Evolutionary conservation across 2,797 vertebrate species (phyloP).

Genomic region (Danio tinwini): DNA sequence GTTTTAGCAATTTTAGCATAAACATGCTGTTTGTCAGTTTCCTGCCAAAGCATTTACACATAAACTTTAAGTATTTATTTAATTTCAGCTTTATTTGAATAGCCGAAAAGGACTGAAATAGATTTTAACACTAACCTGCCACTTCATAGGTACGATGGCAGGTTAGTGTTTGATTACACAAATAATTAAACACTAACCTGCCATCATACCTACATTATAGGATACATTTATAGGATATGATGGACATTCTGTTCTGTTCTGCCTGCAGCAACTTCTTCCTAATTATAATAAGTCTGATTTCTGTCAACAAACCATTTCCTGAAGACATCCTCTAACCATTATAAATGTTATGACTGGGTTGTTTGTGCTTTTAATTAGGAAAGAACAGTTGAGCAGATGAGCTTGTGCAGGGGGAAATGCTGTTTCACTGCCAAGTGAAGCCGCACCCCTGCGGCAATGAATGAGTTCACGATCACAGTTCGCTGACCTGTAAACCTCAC

Average conservation of each 20-base stretch:
- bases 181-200: too few species aligned
- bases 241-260: neutral
- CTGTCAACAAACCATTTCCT: neutral
- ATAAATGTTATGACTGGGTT: neutral
- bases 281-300: conserved; percentile 12
- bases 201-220: too few species aligned
- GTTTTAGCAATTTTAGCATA: too few species aligned
- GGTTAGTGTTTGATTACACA: too few species aligned
- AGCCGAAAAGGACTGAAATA: too few species aligned
- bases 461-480: conserved; percentile 9
- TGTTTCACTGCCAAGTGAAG: neutral
- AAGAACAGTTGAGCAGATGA: neutral
- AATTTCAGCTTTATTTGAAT: too few species aligned
- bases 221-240: neutral
- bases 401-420: neutral
- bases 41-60: too few species aligned
- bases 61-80: too few species aligned
- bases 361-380: neutral
- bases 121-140: too few species aligned
- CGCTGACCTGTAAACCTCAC: neutral
- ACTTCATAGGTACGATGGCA: too few species aligned
- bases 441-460: neutral
- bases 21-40: too few species aligned
- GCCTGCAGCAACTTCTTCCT: neutral
- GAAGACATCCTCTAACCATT: neutral